Evolutionary conservation across 1,140 invertebrate genomes (phyloP), one percentile per base, ranked within the genome.

Genomic region (Brachystomella parvula): DNA sequence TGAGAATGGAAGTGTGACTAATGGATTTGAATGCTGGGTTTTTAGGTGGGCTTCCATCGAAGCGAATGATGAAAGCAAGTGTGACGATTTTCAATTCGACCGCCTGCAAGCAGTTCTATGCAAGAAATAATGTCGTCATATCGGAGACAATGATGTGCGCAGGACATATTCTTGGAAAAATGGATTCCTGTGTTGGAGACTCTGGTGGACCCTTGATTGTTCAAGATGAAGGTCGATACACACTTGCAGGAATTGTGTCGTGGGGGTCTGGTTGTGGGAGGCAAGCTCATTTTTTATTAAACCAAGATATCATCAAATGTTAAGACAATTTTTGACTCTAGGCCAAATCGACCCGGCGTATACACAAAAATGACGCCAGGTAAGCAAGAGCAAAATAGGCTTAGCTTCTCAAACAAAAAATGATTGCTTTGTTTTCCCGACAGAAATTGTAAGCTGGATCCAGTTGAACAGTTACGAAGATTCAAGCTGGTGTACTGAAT

Each of bases 1-100:
- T 44, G n/a, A 44, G n/a, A 44, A 44, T 44, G 39, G 39, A 44
- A 44, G n/a, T n/a, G n/a, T n/a, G n/a, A n/a, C n/a, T 24, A 60
- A 30, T 61, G 44, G 3, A 44, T n/a, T n/a, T n/a, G n/a, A n/a
- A n/a, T n/a, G n/a, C n/a, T 39, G 35, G 30, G 60, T 61, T 61
- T 17, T 30, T 53, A 70, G 69, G 65, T 12, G 67, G 70, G 49
- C 30, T 62, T 32, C 70, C 70, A 6, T 65, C 70, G n/a, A 66
- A 65, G 39, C 39, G 57, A 33, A 66, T 71, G 66, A 35, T 71
- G 26, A 61, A 71, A 33, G 67, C 67, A 1, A 31, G 47, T 19
- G 66, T 72, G 6, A 61, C 67, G 29, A 67, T 72, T 28, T 69
- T 72, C 49, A 72, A 72, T 35, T 57, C 66, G 24, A 67, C 53